phyloP scores from a whole-genome alignment of 2,888 invertebrate genomes.

The Druceiella hillmani region DNA sequence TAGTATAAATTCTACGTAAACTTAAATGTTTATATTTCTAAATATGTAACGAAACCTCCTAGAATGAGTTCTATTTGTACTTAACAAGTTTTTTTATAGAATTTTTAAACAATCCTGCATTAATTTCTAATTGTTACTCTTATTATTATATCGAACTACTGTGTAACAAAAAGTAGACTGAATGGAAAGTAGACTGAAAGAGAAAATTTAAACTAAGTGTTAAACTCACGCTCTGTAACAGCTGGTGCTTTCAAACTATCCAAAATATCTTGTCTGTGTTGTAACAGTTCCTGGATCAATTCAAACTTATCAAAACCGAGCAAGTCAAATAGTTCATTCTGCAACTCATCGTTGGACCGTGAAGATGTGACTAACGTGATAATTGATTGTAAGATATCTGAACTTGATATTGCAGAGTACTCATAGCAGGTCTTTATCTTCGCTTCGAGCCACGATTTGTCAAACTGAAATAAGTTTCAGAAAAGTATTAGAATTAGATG shows the following conservation, averaged over 20 bases:
- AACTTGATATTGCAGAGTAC: constrained; percentile 45
- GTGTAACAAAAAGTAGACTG: no score
- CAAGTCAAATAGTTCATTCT: constrained; percentile 82
- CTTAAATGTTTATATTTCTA: no score
- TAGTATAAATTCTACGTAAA: no score
- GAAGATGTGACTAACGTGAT: constrained; percentile 56
- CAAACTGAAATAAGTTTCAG: constrained; percentile 39
- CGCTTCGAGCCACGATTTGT: constrained; percentile 50
- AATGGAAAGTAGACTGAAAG: no score
- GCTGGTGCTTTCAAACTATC: constrained; percentile 35
- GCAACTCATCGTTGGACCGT: constrained; percentile 61
- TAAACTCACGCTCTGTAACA: constrained; percentile 22
- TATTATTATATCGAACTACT: no score
- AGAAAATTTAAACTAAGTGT: no score
- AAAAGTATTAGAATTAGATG: constrained; percentile 16
- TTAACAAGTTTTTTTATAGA: no score
- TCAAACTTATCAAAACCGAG: constrained; percentile 84
- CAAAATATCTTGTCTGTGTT: constrained; percentile 55
- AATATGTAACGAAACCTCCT: no score
- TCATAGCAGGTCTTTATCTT: constrained; percentile 49
- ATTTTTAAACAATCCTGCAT: no score
- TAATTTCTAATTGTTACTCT: no score
- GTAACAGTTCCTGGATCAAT: constrained; percentile 61
- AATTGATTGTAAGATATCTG: constrained; percentile 55
- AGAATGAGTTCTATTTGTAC: no score